These are phyloP conservation scores for Brachyalestes nurse DNA, from an alignment of 2,797 vertebrate species.

Conservation along the genomic window DNA sequence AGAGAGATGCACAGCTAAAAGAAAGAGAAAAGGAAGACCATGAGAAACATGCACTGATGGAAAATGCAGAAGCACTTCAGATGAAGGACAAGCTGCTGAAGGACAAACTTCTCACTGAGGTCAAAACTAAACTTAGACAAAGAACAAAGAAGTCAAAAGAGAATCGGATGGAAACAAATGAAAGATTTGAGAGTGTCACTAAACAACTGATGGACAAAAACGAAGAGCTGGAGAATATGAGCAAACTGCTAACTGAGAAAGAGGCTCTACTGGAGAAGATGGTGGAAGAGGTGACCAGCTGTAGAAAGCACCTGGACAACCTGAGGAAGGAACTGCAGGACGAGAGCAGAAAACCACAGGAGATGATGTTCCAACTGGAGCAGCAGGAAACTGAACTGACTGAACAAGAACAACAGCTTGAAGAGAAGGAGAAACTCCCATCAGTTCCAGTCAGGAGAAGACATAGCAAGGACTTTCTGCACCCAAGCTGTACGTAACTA, in stretches of 20 bases:
- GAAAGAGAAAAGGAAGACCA: conserved; percentile 8
- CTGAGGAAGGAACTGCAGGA: conserved; percentile 24
- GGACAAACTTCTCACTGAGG: conserved; percentile 6
- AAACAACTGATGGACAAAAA: conserved; percentile 17
- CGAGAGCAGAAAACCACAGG: conserved; percentile 6
- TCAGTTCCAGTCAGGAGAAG: neutral
- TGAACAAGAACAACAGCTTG: conserved; percentile 4
- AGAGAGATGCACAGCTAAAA: conserved; percentile 3
- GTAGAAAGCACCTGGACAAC: conserved; percentile 22
- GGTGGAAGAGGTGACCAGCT: conserved; percentile 18
- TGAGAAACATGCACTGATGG: neutral
- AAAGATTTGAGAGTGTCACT: neutral
- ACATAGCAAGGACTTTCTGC: neutral
- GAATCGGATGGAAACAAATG: neutral
- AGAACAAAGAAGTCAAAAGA: neutral
- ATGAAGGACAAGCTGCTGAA: conserved; percentile 4
- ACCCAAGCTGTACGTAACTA: neutral
- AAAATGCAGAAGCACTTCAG: neutral
- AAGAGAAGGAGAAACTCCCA: neutral
- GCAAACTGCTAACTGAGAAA: conserved; percentile 2
- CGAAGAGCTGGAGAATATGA: conserved; percentile 24
- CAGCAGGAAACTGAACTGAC: neutral
- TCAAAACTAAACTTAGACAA: neutral
- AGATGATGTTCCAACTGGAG: conserved; percentile 14
- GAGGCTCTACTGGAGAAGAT: conserved; percentile 8